These are phyloP conservation scores for Onychostruthus taczanowskii DNA, from an alignment of 2,113 vertebrate genomes.

Conservation along the genomic window DNA sequence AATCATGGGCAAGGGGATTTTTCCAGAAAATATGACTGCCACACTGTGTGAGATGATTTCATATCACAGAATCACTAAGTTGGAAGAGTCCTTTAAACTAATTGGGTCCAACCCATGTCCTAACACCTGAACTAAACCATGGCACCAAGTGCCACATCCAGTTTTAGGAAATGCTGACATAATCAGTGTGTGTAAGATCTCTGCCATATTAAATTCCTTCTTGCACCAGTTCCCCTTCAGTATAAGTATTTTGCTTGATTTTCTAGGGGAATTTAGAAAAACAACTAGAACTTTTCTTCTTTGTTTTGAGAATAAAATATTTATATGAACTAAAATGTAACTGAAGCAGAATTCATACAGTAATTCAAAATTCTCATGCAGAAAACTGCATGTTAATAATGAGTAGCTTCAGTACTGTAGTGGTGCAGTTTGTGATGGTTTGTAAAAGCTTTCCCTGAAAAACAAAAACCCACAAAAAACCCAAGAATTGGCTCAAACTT, in stretches of 20 bases:
- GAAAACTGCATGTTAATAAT: not conserved
- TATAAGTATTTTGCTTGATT: not conserved
- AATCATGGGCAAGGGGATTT: too few species aligned
- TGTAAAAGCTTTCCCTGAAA: not conserved
- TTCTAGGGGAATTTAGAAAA: not conserved
- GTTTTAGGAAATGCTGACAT: not conserved
- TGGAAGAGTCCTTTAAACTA: not conserved
- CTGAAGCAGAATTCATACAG: not conserved
- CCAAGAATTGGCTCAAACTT: not conserved
- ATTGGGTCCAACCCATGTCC: rapidly evolving
- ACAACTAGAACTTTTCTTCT: not conserved
- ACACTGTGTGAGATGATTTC: not conserved
- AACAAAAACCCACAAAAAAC: not conserved
- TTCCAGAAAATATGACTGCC: too few species aligned
- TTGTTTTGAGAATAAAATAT: not conserved
- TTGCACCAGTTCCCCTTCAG: not conserved
- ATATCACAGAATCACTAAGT: not conserved
- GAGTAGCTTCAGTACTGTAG: not conserved
- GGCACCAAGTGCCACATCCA: not conserved
- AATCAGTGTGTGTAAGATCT: not conserved
- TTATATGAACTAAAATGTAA: not conserved
- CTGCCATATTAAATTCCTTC: not conserved
- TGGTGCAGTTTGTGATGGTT: not conserved
- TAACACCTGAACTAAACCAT: not conserved
- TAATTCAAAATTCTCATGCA: not conserved